Conservation (phyloP, 2,113 vertebrate species). For the Phalacrocorax carbo region DNA sequence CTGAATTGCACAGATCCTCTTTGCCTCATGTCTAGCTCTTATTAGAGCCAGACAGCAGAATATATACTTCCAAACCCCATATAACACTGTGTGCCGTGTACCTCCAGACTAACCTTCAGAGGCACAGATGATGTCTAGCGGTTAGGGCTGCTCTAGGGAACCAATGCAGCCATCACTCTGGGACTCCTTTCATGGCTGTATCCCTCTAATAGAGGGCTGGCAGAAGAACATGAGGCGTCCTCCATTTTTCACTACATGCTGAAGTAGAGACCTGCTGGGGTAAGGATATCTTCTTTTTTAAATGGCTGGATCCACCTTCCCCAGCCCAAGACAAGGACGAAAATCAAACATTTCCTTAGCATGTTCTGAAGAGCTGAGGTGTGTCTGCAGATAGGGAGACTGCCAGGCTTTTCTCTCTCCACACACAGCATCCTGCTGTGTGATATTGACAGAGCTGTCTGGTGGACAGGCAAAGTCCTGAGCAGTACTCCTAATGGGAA, state of each 20-base stretch:
- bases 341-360: background rate
- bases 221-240: background rate
- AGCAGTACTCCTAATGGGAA: background rate
- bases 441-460: background rate
- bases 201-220: background rate
- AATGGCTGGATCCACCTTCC: background rate
- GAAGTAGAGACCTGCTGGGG: background rate
- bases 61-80: background rate
- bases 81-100: background rate
- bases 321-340: background rate
- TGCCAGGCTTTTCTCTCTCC: background rate
- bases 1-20: slow-evolving; percentile 54
- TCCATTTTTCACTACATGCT: background rate
- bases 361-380: background rate
- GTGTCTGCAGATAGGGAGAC: background rate
- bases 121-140: background rate
- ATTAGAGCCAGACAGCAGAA: background rate
- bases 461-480: background rate
- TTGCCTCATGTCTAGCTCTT: background rate
- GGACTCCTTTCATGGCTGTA: background rate
- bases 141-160: background rate
- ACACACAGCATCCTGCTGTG: background rate
- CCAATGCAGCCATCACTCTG: background rate
- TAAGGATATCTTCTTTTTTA: background rate
- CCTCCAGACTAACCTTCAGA: background rate